Evolutionary conservation across 1,140 invertebrate species (phyloP).

Genomic region (Drosophila ambigua): DNA sequence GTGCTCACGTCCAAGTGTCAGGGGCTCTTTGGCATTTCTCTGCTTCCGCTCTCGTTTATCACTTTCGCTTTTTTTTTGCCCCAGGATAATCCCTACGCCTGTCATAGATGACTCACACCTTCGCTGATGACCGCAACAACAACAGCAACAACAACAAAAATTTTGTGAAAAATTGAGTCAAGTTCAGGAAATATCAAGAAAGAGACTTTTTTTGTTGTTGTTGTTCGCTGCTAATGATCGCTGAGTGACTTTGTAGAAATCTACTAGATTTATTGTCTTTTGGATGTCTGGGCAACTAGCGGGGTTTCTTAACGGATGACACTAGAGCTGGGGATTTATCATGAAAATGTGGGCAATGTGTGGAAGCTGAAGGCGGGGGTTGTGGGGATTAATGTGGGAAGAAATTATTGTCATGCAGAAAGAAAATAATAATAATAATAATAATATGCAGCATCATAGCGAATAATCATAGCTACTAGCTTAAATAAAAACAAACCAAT

Average conservation of each 20-base stretch:
- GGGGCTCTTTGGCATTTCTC: conserved; percentile 47
- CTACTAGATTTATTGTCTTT: conserved; percentile 37
- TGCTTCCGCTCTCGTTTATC: conserved; percentile 66
- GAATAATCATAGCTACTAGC: no score
- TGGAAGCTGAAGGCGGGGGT: not conserved
- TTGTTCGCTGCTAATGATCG: conserved; percentile 48
- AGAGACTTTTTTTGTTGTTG: conserved; percentile 17
- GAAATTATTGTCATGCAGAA: no score
- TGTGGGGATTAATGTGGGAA: no score
- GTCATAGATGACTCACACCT: conserved; percentile 61
- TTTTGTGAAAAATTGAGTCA: conserved; percentile 32
- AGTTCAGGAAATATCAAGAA: conserved; percentile 21
- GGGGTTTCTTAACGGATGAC: not conserved
- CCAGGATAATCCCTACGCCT: conserved; percentile 53
- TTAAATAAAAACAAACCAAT: no score
- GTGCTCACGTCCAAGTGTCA: conserved; percentile 79
- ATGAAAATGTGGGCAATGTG: not conserved
- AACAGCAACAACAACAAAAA: conserved; percentile 14
- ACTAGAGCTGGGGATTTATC: not conserved
- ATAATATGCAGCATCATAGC: no score
- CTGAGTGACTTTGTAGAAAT: conserved; percentile 44
- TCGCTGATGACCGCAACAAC: conserved; percentile 39
- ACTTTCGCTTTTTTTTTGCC: conserved; percentile 58
- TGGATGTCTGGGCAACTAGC: not conserved
- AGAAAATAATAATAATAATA: no score